Evolutionary conservation across 1,140 invertebrate species (phyloP), one percentile per base, ranked within the genome.

Genomic region (Drosophila bocqueti): DNA sequence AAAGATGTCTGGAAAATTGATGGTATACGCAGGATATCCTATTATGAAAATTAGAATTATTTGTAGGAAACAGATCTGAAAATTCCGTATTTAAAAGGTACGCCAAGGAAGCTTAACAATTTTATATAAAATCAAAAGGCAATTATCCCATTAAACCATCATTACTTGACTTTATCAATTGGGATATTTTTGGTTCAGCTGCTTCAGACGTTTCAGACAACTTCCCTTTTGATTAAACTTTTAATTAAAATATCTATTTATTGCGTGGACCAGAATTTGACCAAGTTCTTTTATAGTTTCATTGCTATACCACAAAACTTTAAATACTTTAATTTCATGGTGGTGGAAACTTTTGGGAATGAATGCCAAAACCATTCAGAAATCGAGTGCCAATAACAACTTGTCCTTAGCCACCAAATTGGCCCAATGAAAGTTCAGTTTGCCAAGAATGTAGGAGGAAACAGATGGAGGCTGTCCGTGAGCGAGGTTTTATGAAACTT

Each of bases 351-450:
- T 46, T 73, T 50, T 29, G 11, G 11, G n/a, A 42, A 34, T 58
- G 45, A 73, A 72, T 60, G 43, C 29, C 52, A 61, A 72, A 73
- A 29, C 21, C 66, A 72, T 52, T 29, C 67, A 49, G n/a, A 61
- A 58, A 43, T 73, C 71, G 71, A 73, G 71, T 61, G 71, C 68
- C 71, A 74, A 74, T 61, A 74, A 61, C 55, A 74, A 74, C 71
- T 73, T 74, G 71, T 73, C 71, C 69, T 61, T 31, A 61, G 68
- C 69, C 68, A 61, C 71, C 71, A 74, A 74, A 74, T 74, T 74
- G 67, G 46, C 71, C 68, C 38, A 72, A 74, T 73, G 68, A 73
- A 74, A 74, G 68, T 61, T 52, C 9, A 42, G 54, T 73, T 55
- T 73, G 67, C 54, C 54, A 73, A 47, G 55, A 71, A 71, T 68